These are phyloP conservation scores for Sus cebifrons DNA, from an alignment of 2,797 vertebrate genomes.

Conservation along the genomic window DNA sequence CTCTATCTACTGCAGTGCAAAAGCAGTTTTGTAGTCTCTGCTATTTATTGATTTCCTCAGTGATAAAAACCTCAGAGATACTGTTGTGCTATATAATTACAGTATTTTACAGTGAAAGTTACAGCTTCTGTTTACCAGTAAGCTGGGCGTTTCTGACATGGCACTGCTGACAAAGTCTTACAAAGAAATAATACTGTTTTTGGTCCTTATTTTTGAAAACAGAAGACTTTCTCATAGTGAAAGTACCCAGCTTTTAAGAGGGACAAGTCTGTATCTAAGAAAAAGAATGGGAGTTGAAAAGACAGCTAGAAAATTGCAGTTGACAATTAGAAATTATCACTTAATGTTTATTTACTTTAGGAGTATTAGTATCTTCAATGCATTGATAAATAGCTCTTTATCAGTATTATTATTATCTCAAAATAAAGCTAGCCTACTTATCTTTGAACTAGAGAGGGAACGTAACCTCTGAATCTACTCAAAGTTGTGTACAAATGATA, in stretches of 20 bases:
- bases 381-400: background rate
- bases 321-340: background rate
- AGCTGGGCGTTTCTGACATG: constrained; percentile 37
- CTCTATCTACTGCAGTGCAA: constrained; percentile 70
- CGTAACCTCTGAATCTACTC: background rate
- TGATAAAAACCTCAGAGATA: constrained; percentile 87
- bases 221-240: constrained; percentile 11
- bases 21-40: constrained; percentile 85
- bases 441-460: background rate
- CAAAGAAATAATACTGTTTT: constrained; percentile 53
- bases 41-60: constrained; percentile 86
- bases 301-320: background rate
- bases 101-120: constrained; percentile 68
- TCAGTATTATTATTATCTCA: background rate
- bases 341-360: background rate
- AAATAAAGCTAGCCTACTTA: background rate
- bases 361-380: background rate
- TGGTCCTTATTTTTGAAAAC: constrained; percentile 26
- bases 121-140: constrained; percentile 62
- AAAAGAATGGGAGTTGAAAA: background rate
- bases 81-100: constrained; percentile 68
- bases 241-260: background rate
- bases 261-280: background rate
- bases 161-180: constrained; percentile 33
- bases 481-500: constrained; percentile 8